Percentiles rank a stretch among this genome's conserved stretches.
Evolutionary conservation across 2,797 vertebrate species (phyloP).

Genomic region (Anableps anableps): DNA sequence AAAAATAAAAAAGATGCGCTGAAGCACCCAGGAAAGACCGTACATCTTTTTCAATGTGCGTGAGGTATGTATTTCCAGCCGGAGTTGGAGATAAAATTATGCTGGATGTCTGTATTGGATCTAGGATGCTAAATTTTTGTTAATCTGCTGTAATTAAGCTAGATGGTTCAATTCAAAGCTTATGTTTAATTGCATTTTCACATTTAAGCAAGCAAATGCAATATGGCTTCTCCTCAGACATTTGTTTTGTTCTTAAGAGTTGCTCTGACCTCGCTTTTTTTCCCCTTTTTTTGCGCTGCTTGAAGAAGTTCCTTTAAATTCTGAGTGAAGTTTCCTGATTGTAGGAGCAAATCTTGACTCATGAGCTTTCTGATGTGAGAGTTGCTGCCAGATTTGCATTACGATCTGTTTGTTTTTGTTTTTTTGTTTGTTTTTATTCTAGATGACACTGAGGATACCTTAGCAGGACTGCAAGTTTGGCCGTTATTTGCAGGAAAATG

Average conservation of each 20-base stretch:
- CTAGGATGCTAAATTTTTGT: conserved; percentile 22
- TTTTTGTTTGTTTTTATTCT: conserved; percentile 66
- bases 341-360: conserved; percentile 61
- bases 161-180: conserved; percentile 17
- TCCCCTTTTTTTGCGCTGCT: conserved; percentile 61
- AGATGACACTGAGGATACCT: conserved; percentile 80
- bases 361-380: conserved; percentile 49
- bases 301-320: conserved; percentile 59
- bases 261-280: conserved; percentile 71
- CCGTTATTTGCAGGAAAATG: conserved; percentile 83
- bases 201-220: conserved; percentile 28
- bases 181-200: conserved; percentile 29
- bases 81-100: conserved; percentile 42
- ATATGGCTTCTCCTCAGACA: conserved; percentile 34
- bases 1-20: conserved; percentile 45
- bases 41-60: conserved; percentile 58
- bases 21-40: conserved; percentile 34
- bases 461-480: conserved; percentile 68
- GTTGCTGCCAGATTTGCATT: conserved; percentile 60
- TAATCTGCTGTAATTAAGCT: conserved; percentile 21
- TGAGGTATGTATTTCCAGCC: conserved; percentile 70
- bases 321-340: conserved; percentile 68
- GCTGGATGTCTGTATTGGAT: conserved; percentile 25
- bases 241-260: conserved; percentile 50
- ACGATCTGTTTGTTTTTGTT: conserved; percentile 54